phyloP scores from a whole-genome alignment of 2,113 vertebrate species.

The Lepisosteus osseus region DNA sequence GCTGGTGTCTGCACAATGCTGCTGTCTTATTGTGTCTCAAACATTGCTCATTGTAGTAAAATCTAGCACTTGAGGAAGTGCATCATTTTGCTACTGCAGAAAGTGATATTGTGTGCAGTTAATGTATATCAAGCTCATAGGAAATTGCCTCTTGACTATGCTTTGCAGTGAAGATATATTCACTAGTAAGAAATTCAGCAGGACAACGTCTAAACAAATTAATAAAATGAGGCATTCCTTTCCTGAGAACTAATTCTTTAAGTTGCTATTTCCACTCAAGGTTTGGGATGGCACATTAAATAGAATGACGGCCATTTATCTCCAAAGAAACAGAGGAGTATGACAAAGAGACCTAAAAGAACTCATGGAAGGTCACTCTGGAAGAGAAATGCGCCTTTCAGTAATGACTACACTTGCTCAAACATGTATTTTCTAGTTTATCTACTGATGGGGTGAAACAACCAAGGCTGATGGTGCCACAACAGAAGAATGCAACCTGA shows the following conservation, averaged over 20 bases:
- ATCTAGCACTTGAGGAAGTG: conserved; percentile 35
- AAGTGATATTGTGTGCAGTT: conserved; percentile 14
- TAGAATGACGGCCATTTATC: neutral
- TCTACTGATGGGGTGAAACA: neutral
- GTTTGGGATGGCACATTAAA: neutral
- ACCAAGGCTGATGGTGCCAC: neutral
- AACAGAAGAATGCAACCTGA: conserved; percentile 33
- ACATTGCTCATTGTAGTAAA: conserved; percentile 54
- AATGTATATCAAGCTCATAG: neutral
- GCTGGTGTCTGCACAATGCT: conserved; percentile 18
- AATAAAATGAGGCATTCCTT: neutral
- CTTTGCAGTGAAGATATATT: neutral
- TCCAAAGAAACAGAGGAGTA: conserved; percentile 11
- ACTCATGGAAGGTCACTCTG: neutral
- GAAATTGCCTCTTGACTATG: conserved; percentile 1
- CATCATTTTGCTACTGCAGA: conserved; percentile 16
- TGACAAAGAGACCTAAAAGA: conserved; percentile 1
- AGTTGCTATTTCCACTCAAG: neutral
- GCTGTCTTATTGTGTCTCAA: neutral
- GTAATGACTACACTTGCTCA: neutral
- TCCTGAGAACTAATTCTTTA: neutral
- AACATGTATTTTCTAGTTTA: neutral
- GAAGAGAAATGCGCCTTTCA: neutral
- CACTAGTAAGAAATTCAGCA: conserved; percentile 3
- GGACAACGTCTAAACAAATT: neutral